phyloP scores from a whole-genome alignment of 2,797 vertebrate species.

The Dromococcyx pavoninus region DNA sequence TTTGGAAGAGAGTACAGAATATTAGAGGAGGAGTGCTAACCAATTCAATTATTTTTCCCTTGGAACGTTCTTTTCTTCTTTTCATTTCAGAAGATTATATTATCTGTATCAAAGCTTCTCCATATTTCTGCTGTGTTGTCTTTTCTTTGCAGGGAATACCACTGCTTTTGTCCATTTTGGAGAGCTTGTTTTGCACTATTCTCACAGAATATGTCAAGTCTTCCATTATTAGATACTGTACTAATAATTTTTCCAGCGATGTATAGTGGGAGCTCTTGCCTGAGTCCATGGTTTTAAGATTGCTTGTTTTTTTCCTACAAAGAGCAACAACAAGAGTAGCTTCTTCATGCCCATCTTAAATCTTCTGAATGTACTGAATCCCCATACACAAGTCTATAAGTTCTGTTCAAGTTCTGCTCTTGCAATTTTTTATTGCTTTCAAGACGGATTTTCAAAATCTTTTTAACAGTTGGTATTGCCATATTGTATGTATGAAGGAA shows the following conservation, averaged over 20 bases:
- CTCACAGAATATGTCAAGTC: background rate
- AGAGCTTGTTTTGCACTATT: background rate
- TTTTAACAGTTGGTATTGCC: background rate
- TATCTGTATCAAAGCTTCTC: background rate
- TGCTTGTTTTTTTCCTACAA: background rate
- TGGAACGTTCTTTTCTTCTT: background rate
- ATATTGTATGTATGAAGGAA: background rate
- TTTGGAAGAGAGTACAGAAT: background rate
- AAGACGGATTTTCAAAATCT: constrained; percentile 17
- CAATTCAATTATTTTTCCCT: background rate
- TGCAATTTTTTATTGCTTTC: constrained; percentile 23
- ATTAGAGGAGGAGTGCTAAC: background rate
- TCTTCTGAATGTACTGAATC: background rate
- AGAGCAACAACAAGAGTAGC: background rate
- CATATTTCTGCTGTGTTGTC: background rate
- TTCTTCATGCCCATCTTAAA: constrained; percentile 19
- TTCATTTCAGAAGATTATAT: background rate
- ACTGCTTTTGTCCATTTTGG: background rate
- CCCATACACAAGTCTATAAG: background rate
- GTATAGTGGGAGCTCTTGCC: background rate
- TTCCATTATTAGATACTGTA: background rate
- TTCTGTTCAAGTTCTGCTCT: background rate
- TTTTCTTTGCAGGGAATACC: background rate
- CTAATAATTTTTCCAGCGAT: background rate
- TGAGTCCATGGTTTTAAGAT: background rate